Base-by-base conservation (phyloP, 1,140 invertebrate species). In the Cydia splendana region DNA sequence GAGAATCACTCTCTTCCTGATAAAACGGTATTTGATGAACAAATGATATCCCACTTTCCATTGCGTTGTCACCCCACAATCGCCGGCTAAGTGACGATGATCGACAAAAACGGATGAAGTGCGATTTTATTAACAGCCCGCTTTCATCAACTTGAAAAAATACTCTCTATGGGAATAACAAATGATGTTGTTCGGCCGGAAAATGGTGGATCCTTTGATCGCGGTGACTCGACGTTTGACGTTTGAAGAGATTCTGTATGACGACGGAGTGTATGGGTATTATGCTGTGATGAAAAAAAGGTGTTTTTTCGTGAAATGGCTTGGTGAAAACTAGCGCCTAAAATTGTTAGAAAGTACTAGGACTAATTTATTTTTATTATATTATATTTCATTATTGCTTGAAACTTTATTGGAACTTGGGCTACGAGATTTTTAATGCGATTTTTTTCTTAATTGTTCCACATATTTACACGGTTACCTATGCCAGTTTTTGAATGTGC, bases 71-170 rank as follows among this genome's bases (percentile, higher is more conserved):
- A 83, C 84, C 80, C 78, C 51, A 80, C 84, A 24, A 53, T 65
- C 83, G 65, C 79, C 83, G 76, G 83, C 85, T 93, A 93, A 93
- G 91, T 93, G 90, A 91, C 89, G 88, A 90, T 93, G 91, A 93
- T 93, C 91, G 89, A 91, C 91, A 93, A 93, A 93, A 93, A 91
- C 80, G 87, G 81, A 91, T 91, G 88, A 91, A 92, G 89, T 91
- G 90, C 89, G 85, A 92, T 93, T 93, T 91, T 93, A 92, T 92
- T 88, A 93, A 91, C 91, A 88, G 78, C 81, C 80, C 74, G 76
- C 89, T 91, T 90, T 89, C 90, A 91, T 89, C 88, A 87, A 80
- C 80, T 82, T 83, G 82, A 83, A 87, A 87, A 88, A 88, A 90
- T 85, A 88, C 87, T 83, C 80, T 87, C 82, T 86, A 86, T 84